Conservation (phyloP, 2,888 invertebrate genomes). For the Athetis lepigone region DNA sequence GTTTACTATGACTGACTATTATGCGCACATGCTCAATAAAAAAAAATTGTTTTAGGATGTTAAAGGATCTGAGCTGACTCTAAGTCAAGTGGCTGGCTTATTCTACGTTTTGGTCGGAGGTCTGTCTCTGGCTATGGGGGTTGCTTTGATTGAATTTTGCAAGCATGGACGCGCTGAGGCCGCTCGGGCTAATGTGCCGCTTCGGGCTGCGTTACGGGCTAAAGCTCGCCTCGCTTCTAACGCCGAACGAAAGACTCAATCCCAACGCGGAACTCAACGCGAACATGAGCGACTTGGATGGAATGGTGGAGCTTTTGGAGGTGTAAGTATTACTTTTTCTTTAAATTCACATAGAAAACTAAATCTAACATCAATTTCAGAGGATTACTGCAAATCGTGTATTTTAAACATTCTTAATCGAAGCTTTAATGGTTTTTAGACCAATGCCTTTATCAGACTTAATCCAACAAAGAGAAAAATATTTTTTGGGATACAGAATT, state of each 20-base stretch:
- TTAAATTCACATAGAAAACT: background rate
- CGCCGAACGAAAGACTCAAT: slow-evolving; percentile 67
- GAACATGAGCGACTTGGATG: slow-evolving; percentile 84
- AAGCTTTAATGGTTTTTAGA: no score
- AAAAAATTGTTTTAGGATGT: slow-evolving; percentile 86
- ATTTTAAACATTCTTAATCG: no score
- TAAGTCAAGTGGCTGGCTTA: slow-evolving; percentile 99
- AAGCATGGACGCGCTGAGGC: slow-evolving; percentile 96
- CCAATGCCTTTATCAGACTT: no score
- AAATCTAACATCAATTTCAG: background rate
- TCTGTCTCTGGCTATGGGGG: slow-evolving; percentile 95
- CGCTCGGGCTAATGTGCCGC: slow-evolving; percentile 94
- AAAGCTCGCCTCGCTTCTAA: slow-evolving; percentile 91
- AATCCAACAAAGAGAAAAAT: no score
- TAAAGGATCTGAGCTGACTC: slow-evolving; percentile 95
- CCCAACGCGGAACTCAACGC: slow-evolving; percentile 72
- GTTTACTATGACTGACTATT: no score
- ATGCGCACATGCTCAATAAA: background rate
- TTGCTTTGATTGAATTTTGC: slow-evolving; percentile 98
- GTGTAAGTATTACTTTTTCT: slow-evolving; percentile 69
- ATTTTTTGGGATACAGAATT: no score
- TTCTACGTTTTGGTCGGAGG: slow-evolving; percentile 99
- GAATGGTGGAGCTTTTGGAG: slow-evolving; percentile 83
- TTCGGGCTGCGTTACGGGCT: slow-evolving; percentile 95
- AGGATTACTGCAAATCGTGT: background rate